phyloP scores from a whole-genome alignment of 2,888 invertebrate genomes.

The Sphecodes monilicornis region DNA sequence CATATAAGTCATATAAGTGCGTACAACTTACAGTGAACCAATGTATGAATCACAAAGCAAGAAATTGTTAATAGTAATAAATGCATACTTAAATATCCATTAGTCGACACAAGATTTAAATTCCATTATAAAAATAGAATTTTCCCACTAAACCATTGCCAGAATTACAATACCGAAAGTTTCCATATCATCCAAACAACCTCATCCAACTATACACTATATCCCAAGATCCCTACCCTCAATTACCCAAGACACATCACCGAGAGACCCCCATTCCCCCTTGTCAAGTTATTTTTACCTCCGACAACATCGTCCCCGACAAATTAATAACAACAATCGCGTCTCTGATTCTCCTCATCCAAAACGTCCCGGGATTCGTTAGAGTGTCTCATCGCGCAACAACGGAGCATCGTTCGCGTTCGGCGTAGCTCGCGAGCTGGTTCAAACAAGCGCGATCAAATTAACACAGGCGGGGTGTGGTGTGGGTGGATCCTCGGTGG shows the following conservation, averaged over 20 bases:
- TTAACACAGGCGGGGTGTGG: not conserved
- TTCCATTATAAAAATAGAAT: too few species aligned
- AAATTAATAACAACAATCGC: not conserved
- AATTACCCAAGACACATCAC: not conserved
- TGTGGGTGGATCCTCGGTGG: not conserved
- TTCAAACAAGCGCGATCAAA: conserved; percentile 30
- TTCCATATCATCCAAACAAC: not conserved
- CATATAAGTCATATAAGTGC: too few species aligned
- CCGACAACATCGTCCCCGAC: not conserved
- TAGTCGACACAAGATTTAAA: too few species aligned
- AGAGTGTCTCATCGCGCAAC: not conserved
- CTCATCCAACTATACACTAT: not conserved
- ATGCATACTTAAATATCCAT: too few species aligned
- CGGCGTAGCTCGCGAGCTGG: conserved; percentile 5
- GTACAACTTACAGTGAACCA: too few species aligned
- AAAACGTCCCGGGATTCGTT: not conserved
- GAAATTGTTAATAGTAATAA: too few species aligned
- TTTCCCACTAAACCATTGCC: too few species aligned
- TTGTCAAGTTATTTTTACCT: not conserved
- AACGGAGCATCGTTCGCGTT: conserved; percentile 15
- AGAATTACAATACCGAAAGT: too few species aligned
- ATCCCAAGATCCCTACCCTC: not conserved
- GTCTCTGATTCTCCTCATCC: not conserved
- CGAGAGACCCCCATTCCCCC: not conserved
- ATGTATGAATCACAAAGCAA: too few species aligned